Percentiles rank a stretch among this genome's conserved stretches.
Evolutionary conservation across 30 jellyfish, hydroid and myxozoan species (phyloP).

Genomic region (Chrysaora quinquecirrha): DNA sequence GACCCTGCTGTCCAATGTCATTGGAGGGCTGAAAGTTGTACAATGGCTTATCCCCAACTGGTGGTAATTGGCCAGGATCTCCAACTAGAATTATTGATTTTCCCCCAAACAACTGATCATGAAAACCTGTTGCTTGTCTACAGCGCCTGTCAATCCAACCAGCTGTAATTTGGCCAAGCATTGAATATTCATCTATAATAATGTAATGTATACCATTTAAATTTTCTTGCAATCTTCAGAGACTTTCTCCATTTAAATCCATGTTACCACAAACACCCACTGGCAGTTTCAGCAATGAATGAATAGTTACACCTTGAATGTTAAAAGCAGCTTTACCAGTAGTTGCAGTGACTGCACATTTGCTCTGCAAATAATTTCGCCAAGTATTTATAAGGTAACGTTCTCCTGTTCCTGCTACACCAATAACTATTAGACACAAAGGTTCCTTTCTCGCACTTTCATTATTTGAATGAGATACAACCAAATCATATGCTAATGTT

Average conservation of each 20-base stretch:
- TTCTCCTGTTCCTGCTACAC: constrained; percentile 40
- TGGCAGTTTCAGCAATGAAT: constrained; percentile 25
- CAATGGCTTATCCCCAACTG: constrained; percentile 26
- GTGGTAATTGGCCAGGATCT: constrained; percentile 39
- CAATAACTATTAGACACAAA: constrained; percentile 4
- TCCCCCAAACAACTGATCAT: constrained; percentile 20
- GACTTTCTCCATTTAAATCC: constrained; percentile 1
- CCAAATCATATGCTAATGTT: constrained; percentile 5
- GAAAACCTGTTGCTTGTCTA: constrained; percentile 26
- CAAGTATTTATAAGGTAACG: neutral
- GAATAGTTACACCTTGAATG: constrained; percentile 25
- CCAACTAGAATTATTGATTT: neutral
- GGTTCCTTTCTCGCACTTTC: constrained; percentile 6
- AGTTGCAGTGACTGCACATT: constrained; percentile 6
- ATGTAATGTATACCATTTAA: constrained; percentile 6
- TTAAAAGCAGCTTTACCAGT: constrained; percentile 27
- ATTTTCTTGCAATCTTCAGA: neutral
- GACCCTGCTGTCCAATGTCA: constrained; percentile 21
- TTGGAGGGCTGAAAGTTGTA: constrained; percentile 17
- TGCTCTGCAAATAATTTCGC: neutral
- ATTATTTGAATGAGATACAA: constrained; percentile 4
- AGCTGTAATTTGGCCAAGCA: constrained; percentile 7
- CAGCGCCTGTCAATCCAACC: constrained; percentile 45
- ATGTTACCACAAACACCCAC: neutral
- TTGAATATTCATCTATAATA: constrained; percentile 16